Evolutionary conservation across 2,113 vertebrate genomes (phyloP), one percentile per base, ranked within the genome.

Genomic region (Manacus vitellinus): DNA sequence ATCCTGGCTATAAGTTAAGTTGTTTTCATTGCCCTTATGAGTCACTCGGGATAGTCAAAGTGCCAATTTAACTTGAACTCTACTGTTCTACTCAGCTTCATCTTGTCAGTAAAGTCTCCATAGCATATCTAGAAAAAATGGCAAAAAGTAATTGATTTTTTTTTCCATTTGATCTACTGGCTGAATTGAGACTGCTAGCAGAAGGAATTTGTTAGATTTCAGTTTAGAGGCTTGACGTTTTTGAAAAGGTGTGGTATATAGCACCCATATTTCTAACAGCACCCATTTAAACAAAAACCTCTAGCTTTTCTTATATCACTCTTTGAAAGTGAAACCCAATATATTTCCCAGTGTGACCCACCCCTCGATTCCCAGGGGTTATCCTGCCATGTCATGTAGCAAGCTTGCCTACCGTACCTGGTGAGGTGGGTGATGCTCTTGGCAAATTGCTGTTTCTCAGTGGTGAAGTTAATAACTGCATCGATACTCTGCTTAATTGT

Each of bases 331-430:
- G 51, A 58, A 70, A 77, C 23, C 3, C 35, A 25, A 51, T 2
- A 0, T 20, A 72, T 84, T 55, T 83, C 51, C 51, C 23, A 21
- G 13, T 30, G n/a, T 49, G 61, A 19, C 30, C 72, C 10, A 22
- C 49, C 51, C 47, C 56, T 41, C 3, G 0, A 25, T 66, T 88
- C 39, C 25, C 28, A 24, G 52, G 22, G 5, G 2, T 52, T 43
- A 27, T 49, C 35, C 43, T 46, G 23, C 25, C 3, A 1, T 14
- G 23, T 4, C 27, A 4, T 1, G 1, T 30, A n/a, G 19, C 39
- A 43, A 16, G 28, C 19, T 70, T 54, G 30, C 54, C 63, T n/a
- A 2, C 30, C 5, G 4, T 9, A 24, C 61, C 47, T 27, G 49
- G 8, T 23, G 52, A 3, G 8, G 13, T 2, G 5, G 23, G 30